Evolutionary conservation across 1,140 invertebrate species (phyloP).

Genomic region (Lethrus apterus): DNA sequence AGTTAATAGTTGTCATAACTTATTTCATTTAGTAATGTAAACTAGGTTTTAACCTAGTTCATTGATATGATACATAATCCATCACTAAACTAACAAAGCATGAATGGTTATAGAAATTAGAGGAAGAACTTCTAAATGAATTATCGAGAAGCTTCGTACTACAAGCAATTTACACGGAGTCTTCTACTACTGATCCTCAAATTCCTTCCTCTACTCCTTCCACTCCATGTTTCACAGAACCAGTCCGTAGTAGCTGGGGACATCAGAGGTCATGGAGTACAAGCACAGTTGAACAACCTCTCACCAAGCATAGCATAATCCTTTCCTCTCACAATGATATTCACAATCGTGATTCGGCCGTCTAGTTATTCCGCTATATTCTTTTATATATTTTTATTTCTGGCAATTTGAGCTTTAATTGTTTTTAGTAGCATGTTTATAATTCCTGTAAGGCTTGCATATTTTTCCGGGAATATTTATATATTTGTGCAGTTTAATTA

Average conservation of each 20-base stretch:
- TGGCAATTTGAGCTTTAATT: too few relatives aligned
- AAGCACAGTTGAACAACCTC: constrained; percentile 16
- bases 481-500: too few relatives aligned
- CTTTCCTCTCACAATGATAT: not conserved
- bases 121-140: constrained; percentile 28
- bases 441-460: too few relatives aligned
- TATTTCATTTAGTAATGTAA: not conserved
- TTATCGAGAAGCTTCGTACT: constrained; percentile 9
- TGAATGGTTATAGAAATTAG: constrained; percentile 32
- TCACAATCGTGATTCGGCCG: not conserved
- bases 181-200: constrained; percentile 11
- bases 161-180: constrained; percentile 2
- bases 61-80: not conserved
- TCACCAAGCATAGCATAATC: too few relatives aligned
- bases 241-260: constrained; percentile 28
- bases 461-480: too few relatives aligned
- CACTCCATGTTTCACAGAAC: constrained; percentile 26
- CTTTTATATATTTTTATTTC: too few relatives aligned
- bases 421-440: too few relatives aligned
- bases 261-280: constrained; percentile 36
- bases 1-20: not conserved
- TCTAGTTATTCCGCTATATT: too few relatives aligned
- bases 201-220: constrained; percentile 27
- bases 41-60: not conserved
- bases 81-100: too few relatives aligned